These are phyloP conservation scores for Thamnophis elegans DNA, from an alignment of 2,797 vertebrate species.

Conservation along the genomic window DNA sequence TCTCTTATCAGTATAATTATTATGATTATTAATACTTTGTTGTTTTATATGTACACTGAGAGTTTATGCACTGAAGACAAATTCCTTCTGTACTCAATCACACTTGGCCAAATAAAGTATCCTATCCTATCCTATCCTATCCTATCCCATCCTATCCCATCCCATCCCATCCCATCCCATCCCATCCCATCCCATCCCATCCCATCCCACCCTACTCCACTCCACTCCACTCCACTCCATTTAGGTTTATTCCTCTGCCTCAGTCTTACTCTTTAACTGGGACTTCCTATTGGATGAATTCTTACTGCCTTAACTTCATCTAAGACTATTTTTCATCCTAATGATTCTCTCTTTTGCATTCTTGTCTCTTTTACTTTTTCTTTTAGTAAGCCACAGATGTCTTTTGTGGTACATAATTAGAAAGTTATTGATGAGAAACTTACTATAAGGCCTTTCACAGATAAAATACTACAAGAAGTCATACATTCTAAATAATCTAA, in stretches of 20 bases:
- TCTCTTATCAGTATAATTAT: neutral
- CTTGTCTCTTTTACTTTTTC: neutral
- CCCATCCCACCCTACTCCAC: too few relatives aligned
- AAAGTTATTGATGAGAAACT: neutral
- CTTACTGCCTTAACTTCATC: neutral
- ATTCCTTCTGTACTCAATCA: neutral
- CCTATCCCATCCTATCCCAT: too few relatives aligned
- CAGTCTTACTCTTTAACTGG: neutral
- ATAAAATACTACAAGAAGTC: neutral
- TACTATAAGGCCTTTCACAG: neutral
- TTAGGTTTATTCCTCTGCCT: neutral
- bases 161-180: too few relatives aligned
- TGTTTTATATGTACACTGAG: neutral
- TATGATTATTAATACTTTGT: neutral
- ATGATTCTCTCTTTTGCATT: neutral
- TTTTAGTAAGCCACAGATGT: neutral
- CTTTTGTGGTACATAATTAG: neutral
- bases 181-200: too few relatives aligned
- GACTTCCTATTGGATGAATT: neutral
- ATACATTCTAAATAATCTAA: neutral
- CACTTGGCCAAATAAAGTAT: neutral
- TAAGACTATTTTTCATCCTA: neutral
- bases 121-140: too few relatives aligned
- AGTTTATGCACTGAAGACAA: neutral
- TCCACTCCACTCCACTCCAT: too few relatives aligned